Percentiles rank a stretch among this genome's conserved stretches.
These are phyloP conservation scores for Caenorhabditis inopinata DNA, from an alignment of 1,140 invertebrate genomes.

Conservation along the genomic window DNA sequence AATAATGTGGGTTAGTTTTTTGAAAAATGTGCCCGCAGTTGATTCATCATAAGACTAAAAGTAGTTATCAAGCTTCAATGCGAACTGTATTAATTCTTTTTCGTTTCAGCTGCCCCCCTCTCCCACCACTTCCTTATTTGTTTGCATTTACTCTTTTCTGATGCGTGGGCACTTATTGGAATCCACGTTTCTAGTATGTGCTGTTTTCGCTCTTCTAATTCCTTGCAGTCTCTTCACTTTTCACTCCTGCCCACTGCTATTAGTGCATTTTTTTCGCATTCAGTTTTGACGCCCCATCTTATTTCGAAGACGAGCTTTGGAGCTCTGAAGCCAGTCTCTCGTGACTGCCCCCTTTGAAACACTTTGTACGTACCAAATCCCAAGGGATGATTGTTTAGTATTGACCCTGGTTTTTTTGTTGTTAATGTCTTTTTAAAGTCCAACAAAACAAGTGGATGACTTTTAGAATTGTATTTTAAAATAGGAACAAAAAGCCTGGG, in stretches of 20 bases:
- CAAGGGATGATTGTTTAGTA: slow-evolving; percentile 20
- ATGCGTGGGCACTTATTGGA: neutral
- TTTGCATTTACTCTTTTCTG: slow-evolving; percentile 23
- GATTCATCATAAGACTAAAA: neutral
- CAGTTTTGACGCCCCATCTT: neutral
- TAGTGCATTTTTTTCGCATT: neutral
- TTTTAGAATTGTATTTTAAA: neutral
- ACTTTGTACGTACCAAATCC: slow-evolving; percentile 16
- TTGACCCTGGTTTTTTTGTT: neutral
- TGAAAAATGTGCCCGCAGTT: neutral
- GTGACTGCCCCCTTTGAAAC: slow-evolving; percentile 24
- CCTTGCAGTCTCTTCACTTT: neutral
- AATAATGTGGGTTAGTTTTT: neutral
- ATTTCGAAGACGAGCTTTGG: neutral
- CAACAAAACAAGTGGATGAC: neutral
- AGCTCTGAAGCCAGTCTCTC: neutral
- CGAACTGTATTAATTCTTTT: neutral
- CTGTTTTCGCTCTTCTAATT: neutral
- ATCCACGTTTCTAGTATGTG: slow-evolving; percentile 17
- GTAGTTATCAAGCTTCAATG: neutral
- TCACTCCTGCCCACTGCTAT: neutral
- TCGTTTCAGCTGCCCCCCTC: too few relatives aligned
- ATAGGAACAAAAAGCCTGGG: neutral
- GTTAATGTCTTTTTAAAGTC: neutral
- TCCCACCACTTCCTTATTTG: neutral